These are phyloP conservation scores for Phoebastria nigripes DNA, from an alignment of 2,797 vertebrate species.

Conservation along the genomic window DNA sequence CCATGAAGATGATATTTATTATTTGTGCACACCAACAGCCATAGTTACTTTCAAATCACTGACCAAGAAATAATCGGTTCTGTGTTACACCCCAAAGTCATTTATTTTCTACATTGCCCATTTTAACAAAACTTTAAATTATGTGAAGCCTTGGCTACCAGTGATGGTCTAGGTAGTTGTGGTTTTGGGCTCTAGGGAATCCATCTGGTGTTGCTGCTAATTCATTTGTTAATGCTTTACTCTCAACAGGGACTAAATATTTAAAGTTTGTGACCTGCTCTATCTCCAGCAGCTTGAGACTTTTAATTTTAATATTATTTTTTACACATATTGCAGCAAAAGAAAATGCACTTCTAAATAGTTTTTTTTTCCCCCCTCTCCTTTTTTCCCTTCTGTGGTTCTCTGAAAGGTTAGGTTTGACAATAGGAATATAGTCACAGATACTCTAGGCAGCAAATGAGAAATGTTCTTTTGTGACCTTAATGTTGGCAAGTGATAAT, in stretches of 20 bases:
- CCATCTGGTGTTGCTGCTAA: not conserved
- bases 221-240: constrained; percentile 22
- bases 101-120: not conserved
- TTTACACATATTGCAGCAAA: constrained; percentile 43
- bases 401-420: constrained; percentile 70
- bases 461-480: constrained; percentile 70
- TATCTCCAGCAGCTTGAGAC: constrained; percentile 32
- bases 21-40: not conserved
- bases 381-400: not conserved
- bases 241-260: not conserved
- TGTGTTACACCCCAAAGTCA: not conserved
- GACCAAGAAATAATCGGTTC: not conserved
- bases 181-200: not conserved
- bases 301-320: constrained; percentile 61
- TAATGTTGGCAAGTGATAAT: constrained; percentile 67
- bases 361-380: not conserved
- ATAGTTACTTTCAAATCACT: not conserved
- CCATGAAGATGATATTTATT: not conserved
- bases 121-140: not conserved
- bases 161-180: not conserved
- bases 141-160: not conserved
- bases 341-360: constrained; percentile 27
- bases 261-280: constrained; percentile 16
- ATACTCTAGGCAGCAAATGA: constrained; percentile 67
- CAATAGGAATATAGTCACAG: constrained; percentile 55